Percentiles rank a stretch among this genome's conserved stretches.
Evolutionary conservation across 2,888 invertebrate species (phyloP).

Genomic region (Alloscopus bannaensis): DNA sequence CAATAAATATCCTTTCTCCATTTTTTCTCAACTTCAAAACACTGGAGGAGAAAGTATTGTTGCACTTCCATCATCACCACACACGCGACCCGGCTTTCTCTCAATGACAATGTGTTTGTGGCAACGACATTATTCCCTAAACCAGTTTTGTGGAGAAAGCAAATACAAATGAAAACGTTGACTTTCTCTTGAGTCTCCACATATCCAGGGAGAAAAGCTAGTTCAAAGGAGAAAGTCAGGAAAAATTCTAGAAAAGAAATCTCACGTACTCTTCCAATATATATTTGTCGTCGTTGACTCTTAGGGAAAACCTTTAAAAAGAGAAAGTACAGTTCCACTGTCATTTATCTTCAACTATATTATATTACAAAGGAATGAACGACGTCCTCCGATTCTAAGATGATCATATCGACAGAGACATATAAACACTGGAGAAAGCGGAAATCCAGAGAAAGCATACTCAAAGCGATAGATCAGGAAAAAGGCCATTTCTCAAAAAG

Average conservation of each 20-base stretch:
- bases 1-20: slow-evolving; percentile 36
- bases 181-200: too few species aligned
- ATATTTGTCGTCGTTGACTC: slow-evolving; percentile 32
- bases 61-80: slow-evolving; percentile 26
- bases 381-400: too few species aligned
- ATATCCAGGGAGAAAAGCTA: too few species aligned
- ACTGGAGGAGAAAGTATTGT: slow-evolving; percentile 15
- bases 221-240: too few species aligned
- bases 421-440: background rate
- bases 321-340: slow-evolving; percentile 19
- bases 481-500: slow-evolving; percentile 19
- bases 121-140: too few species aligned
- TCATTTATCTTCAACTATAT: slow-evolving; percentile 40
- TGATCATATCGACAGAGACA: background rate
- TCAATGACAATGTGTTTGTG: slow-evolving; percentile 20
- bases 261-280: slow-evolving; percentile 37
- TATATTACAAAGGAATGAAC: slow-evolving; percentile 24
- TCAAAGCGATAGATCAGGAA: slow-evolving; percentile 32
- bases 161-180: too few species aligned
- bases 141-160: too few species aligned
- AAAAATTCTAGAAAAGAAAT: slow-evolving; percentile 1
- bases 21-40: slow-evolving; percentile 4
- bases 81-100: slow-evolving; percentile 1
- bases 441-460: slow-evolving; percentile 8
- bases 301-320: background rate